Conservation (phyloP, 2,797 vertebrate genomes). For the Tapera naevia region DNA sequence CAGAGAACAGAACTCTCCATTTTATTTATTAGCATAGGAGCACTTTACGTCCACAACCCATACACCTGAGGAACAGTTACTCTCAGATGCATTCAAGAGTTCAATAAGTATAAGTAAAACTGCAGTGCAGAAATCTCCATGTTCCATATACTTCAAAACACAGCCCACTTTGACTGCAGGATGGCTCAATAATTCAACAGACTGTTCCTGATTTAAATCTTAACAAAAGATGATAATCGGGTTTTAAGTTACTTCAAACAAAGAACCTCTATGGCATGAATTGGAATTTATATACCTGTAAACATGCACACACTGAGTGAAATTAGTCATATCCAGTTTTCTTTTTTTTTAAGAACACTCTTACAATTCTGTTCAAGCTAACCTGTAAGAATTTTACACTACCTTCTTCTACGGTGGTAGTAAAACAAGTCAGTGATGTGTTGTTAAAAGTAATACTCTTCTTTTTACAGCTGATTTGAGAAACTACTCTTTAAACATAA, state of each 20-base stretch:
- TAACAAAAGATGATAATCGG: background rate
- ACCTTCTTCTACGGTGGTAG: background rate
- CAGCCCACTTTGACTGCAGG: background rate
- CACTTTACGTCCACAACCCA: background rate
- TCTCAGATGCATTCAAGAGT: background rate
- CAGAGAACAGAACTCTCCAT: background rate
- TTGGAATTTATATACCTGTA: background rate
- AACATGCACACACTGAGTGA: background rate
- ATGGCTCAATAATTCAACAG: background rate
- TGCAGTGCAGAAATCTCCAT: background rate
- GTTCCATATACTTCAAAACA: background rate
- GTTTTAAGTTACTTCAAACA: background rate
- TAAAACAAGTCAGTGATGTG: background rate
- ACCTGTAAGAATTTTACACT: background rate
- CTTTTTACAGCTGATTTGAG: background rate
- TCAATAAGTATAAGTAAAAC: background rate
- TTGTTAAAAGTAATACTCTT: background rate
- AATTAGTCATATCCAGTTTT: background rate
- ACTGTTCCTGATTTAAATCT: background rate
- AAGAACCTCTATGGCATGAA: background rate
- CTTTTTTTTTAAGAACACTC: background rate
- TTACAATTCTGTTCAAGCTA: background rate
- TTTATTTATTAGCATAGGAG: background rate
- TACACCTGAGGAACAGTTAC: background rate
- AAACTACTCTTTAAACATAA: background rate